These are phyloP conservation scores for Vultur gryphus DNA, from an alignment of 2,797 vertebrate genomes.

Conservation along the genomic window DNA sequence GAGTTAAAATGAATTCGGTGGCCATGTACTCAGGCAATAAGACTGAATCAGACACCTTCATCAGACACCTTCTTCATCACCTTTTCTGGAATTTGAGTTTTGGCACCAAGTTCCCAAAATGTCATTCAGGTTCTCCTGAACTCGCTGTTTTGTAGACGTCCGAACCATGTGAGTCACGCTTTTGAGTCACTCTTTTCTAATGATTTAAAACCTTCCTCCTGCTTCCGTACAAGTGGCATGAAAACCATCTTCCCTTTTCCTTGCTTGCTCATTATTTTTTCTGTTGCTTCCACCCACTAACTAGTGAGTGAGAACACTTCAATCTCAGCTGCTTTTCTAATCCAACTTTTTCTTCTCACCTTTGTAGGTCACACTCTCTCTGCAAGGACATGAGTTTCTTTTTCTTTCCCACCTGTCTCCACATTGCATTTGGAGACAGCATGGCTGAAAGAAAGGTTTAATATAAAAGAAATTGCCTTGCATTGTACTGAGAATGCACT, in stretches of 20 bases:
- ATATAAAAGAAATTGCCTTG: not conserved
- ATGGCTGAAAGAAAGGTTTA: not conserved
- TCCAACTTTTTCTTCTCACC: not conserved
- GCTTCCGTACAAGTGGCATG: not conserved
- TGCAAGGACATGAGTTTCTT: not conserved
- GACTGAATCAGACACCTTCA: not conserved
- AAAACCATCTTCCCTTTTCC: not conserved
- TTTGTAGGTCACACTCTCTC: not conserved
- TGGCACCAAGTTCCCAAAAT: not conserved
- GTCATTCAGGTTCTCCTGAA: not conserved
- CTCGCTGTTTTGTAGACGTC: not conserved
- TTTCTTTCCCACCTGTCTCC: not conserved
- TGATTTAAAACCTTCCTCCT: not conserved
- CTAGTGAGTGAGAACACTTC: not conserved
- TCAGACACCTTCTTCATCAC: not conserved
- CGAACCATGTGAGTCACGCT: not conserved
- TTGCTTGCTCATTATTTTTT: not conserved
- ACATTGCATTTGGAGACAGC: not conserved
- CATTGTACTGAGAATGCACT: not conserved
- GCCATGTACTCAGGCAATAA: not conserved
- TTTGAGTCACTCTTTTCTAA: not conserved
- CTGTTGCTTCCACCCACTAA: not conserved
- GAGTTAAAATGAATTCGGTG: not conserved
- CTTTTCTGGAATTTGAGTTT: not conserved
- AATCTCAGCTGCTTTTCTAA: not conserved